These are phyloP conservation scores for Discoglossus pictus DNA, from an alignment of 2,797 vertebrate genomes.

Conservation along the genomic window DNA sequence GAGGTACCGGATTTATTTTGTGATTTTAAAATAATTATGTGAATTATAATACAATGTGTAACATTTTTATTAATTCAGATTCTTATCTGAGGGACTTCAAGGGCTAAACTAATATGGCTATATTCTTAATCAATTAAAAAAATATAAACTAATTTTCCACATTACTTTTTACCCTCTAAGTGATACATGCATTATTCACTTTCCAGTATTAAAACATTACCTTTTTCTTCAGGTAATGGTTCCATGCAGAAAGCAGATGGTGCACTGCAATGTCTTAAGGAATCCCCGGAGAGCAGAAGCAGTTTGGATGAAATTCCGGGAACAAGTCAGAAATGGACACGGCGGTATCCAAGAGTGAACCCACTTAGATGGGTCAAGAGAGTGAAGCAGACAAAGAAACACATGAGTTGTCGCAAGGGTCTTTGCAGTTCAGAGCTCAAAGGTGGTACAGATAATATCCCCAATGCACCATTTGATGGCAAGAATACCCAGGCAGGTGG, in stretches of 20 bases:
- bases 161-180: background rate
- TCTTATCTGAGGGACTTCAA: no score
- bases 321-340: conserved; percentile 16
- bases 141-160: no score
- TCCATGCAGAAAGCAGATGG: no score
- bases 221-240: background rate
- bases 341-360: conserved; percentile 39
- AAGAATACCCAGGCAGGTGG: background rate
- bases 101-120: no score
- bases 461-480: background rate
- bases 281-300: background rate
- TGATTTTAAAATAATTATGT: no score
- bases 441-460: background rate
- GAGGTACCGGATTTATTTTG: no score
- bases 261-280: no score
- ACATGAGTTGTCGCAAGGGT: background rate
- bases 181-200: background rate
- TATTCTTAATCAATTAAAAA: no score
- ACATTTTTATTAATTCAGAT: no score
- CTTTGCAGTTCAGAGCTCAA: background rate
- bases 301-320: background rate
- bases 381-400: conserved; percentile 11
- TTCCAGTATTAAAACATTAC: no score
- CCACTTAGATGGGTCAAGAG: conserved; percentile 26
- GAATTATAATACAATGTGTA: no score